A percentile compares a stretch with the other conserved stretches of the same genome.
phyloP scores from a whole-genome alignment of 37 sponge, comb jelly and placozoan genomes.

The Aplysina aerophoba region DNA sequence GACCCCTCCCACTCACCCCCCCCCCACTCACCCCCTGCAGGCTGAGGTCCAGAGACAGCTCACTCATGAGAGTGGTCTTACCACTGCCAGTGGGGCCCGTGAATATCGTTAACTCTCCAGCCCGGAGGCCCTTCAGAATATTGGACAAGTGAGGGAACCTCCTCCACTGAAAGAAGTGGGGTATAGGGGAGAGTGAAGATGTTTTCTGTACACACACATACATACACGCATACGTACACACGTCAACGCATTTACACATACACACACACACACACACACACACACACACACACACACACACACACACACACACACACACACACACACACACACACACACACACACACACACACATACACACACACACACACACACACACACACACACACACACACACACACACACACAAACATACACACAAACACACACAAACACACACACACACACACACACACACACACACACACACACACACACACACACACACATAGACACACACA shows the following conservation, averaged over 20 bases:
- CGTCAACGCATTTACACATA: no score
- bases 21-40: constrained; percentile 54
- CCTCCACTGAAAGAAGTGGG: constrained; percentile 51
- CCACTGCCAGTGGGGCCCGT: constrained; percentile 88
- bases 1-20: background rate
- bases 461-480: constrained; percentile 39
- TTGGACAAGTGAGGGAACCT: constrained; percentile 73
- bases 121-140: constrained; percentile 74
- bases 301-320: no score
- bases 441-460: constrained; percentile 55
- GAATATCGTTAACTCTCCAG: constrained; percentile 81
- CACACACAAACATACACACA: constrained; percentile 60
- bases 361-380: constrained; percentile 16
- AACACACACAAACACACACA: constrained; percentile 57
- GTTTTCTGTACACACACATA: no score
- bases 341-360: background rate
- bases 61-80: constrained; percentile 80
- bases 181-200: background rate
- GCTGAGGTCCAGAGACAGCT: constrained; percentile 80
- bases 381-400: constrained; percentile 44
- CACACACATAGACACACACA: no score
- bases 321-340: no score
- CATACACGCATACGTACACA: no score
- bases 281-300: no score
- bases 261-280: no score